Percentiles rank a stretch among this genome's conserved stretches.
These are phyloP conservation scores for Acrobeloides nanus DNA, from an alignment of 2,888 invertebrate species.

Conservation along the genomic window DNA sequence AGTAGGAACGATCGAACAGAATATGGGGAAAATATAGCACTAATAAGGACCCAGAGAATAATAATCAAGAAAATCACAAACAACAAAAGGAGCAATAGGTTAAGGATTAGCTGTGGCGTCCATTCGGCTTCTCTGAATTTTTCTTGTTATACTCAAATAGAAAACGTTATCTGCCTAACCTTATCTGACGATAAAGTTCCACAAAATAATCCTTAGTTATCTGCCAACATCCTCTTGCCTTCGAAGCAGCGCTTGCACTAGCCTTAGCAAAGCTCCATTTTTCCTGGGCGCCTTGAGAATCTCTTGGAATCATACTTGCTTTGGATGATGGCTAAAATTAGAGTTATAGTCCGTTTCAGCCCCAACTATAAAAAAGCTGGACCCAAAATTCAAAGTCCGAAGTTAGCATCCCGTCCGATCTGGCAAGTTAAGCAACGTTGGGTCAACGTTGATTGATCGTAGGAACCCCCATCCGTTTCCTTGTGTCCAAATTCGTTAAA, in stretches of 20 bases:
- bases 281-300: conserved; percentile 12
- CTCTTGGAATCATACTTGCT: conserved; percentile 19
- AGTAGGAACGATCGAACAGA: conserved; percentile 40
- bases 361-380: no score
- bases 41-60: conserved; percentile 39
- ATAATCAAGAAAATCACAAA: conserved; percentile 41
- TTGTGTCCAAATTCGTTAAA: no score
- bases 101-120: conserved; percentile 32
- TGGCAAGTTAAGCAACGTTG: no score
- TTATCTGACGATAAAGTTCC: conserved; percentile 4
- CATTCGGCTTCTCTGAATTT: conserved; percentile 33
- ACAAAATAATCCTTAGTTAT: conserved; percentile 8
- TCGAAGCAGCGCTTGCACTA: not conserved
- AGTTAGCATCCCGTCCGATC: no score
- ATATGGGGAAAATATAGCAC: conserved; percentile 38
- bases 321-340: conserved; percentile 19
- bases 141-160: not conserved
- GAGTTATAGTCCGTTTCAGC: no score
- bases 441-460: no score
- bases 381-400: no score
- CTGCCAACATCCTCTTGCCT: conserved; percentile 4
- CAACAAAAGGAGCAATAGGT: conserved; percentile 38
- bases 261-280: not conserved
- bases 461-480: no score
- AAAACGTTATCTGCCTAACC: conserved; percentile 1